A percentile compares a stretch with the other conserved stretches of the same genome.
Evolutionary conservation across 2,888 invertebrate genomes (phyloP).

Genomic region (Drosophila percnosoma): DNA sequence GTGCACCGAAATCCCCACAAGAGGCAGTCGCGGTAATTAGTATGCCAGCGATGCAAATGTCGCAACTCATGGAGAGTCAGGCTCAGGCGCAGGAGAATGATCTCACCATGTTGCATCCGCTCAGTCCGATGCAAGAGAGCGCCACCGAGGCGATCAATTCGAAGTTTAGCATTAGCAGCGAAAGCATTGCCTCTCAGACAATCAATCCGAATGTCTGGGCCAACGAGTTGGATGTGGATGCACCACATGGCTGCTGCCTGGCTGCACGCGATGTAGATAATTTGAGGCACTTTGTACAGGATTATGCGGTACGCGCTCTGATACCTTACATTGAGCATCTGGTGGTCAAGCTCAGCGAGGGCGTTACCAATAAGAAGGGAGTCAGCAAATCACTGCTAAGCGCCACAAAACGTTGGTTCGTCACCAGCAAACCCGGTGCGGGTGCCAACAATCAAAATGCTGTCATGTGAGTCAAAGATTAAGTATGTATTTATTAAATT

Average conservation of each 20-base stretch:
- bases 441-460: conserved; percentile 89
- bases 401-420: conserved; percentile 98
- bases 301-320: conserved; percentile 93
- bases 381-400: conserved; percentile 96
- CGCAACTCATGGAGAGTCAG: conserved; percentile 58
- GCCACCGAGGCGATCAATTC: conserved; percentile 86
- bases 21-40: conserved; percentile 85
- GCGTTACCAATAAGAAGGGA: conserved; percentile 94
- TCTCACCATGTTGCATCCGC: conserved; percentile 88
- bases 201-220: conserved; percentile 87
- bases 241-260: conserved; percentile 90
- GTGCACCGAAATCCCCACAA: conserved; percentile 87
- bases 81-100: conserved; percentile 73
- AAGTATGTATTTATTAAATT: not conserved
- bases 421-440: conserved; percentile 93
- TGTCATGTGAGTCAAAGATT: conserved; percentile 89
- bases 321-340: conserved; percentile 96
- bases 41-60: conserved; percentile 83
- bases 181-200: conserved; percentile 86
- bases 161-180: conserved; percentile 86
- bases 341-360: conserved; percentile 91
- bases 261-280: conserved; percentile 93
- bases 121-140: conserved; percentile 89
- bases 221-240: conserved; percentile 86
- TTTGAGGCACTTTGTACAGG: conserved; percentile 92